Evolutionary conservation across 2,113 vertebrate species (phyloP).

Genomic region (Ahaetulla prasina): DNA sequence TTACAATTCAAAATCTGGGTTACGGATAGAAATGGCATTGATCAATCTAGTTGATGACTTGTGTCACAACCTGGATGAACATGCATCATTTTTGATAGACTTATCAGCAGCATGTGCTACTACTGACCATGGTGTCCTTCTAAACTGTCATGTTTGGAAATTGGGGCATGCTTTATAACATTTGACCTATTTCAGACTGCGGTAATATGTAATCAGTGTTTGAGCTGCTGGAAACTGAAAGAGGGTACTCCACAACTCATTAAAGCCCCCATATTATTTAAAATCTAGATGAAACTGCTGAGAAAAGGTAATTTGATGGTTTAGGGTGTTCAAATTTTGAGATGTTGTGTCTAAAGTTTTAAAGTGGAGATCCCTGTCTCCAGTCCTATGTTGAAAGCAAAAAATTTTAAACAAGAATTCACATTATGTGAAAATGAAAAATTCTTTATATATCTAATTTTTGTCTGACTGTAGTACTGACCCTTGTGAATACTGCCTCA

Average conservation of each 20-base stretch:
- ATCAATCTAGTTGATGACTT: background rate
- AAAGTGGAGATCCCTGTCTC: background rate
- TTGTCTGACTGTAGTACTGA: conserved; percentile 51
- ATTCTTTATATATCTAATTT: conserved; percentile 50
- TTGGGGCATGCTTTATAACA: background rate
- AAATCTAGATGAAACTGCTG: background rate
- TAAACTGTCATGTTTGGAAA: background rate
- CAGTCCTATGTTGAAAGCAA: background rate
- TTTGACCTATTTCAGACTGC: background rate
- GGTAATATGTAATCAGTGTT: background rate
- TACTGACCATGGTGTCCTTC: background rate
- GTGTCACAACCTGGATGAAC: background rate
- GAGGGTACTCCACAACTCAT: background rate
- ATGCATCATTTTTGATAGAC: background rate
- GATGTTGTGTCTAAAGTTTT: background rate
- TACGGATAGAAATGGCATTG: background rate
- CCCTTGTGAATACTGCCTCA: conserved; percentile 36
- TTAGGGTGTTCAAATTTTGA: background rate
- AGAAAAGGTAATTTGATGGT: background rate
- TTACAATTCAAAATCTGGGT: background rate
- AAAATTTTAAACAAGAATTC: background rate
- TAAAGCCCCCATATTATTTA: background rate
- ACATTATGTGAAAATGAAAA: conserved; percentile 40
- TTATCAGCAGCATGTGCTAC: background rate
- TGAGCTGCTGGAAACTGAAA: background rate